These are phyloP conservation scores for Chouioia cunea DNA, from an alignment of 2,888 invertebrate species.

Conservation along the genomic window DNA sequence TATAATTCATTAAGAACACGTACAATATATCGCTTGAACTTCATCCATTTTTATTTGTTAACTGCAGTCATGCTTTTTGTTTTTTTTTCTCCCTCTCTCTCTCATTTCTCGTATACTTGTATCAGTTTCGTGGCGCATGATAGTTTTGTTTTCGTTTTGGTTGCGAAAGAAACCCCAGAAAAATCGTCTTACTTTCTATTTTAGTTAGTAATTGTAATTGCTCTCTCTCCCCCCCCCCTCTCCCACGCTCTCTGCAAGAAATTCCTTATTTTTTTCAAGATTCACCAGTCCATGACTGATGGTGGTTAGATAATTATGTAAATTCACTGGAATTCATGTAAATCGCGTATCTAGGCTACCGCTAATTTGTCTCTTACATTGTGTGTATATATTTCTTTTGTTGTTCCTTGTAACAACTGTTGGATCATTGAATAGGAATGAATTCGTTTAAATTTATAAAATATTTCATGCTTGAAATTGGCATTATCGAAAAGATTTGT, in stretches of 20 bases:
- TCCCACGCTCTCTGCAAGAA: neutral
- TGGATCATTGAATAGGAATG: no score
- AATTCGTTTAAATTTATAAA: no score
- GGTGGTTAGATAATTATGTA: slow-evolving; percentile 41
- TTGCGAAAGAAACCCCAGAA: slow-evolving; percentile 32
- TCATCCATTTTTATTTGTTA: slow-evolving; percentile 21
- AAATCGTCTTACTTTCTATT: slow-evolving; percentile 38
- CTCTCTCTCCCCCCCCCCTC: slow-evolving; percentile 8
- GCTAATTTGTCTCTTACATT: no score
- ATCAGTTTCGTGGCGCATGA: slow-evolving; percentile 39
- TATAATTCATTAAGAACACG: slow-evolving; percentile 1
- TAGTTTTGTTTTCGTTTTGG: slow-evolving; percentile 38
- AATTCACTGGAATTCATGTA: slow-evolving; percentile 29
- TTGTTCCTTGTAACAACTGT: no score
- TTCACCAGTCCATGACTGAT: slow-evolving; percentile 25
- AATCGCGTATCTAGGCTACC: slow-evolving; percentile 33
- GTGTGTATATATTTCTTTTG: no score
- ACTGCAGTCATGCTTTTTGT: slow-evolving; percentile 36
- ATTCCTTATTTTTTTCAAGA: slow-evolving; percentile 18
- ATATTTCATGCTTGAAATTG: no score
- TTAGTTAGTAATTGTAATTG: slow-evolving; percentile 41
- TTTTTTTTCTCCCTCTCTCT: no score
- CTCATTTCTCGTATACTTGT: slow-evolving; percentile 15
- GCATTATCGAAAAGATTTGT: no score
- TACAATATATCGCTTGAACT: slow-evolving; percentile 33